Evolutionary conservation across 2,888 invertebrate genomes (phyloP).

Genomic region (Drosophila meridionalis): DNA sequence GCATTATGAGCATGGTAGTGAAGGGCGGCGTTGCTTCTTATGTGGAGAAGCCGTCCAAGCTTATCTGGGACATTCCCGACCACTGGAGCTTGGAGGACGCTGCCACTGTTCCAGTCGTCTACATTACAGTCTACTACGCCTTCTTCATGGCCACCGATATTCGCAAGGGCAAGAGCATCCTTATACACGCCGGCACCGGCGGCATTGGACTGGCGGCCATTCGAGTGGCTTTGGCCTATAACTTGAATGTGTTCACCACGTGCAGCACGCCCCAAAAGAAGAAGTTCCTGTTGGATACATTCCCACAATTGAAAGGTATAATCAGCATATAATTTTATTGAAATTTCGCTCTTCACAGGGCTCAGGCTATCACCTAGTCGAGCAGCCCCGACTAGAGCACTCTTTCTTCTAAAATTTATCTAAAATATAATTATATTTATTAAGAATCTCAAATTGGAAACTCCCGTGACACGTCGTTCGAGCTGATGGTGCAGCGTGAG

Average conservation of each 20-base stretch:
- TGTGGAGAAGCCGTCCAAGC: slow-evolving; percentile 67
- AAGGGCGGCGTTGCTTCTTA: slow-evolving; percentile 86
- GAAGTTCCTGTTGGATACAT: slow-evolving; percentile 87
- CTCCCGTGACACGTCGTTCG: slow-evolving; percentile 94
- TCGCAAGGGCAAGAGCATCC: slow-evolving; percentile 83
- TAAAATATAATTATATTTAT: neutral
- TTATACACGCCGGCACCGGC: slow-evolving; percentile 88
- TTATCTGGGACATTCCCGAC: slow-evolving; percentile 89
- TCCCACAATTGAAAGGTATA: slow-evolving; percentile 86
- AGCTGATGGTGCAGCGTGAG: slow-evolving; percentile 91
- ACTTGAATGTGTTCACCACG: slow-evolving; percentile 89
- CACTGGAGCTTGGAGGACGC: slow-evolving; percentile 91
- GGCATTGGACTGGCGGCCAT: slow-evolving; percentile 93
- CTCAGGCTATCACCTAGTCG: too few relatives aligned
- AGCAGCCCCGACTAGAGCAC: too few relatives aligned
- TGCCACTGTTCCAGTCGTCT: slow-evolving; percentile 92
- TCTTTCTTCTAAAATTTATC: too few relatives aligned
- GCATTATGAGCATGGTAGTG: slow-evolving; percentile 88
- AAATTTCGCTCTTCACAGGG: too few relatives aligned
- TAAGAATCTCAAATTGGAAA: slow-evolving; percentile 90
- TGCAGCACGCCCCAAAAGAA: slow-evolving; percentile 89
- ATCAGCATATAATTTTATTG: too few relatives aligned
- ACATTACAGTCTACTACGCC: slow-evolving; percentile 88
- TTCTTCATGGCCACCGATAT: slow-evolving; percentile 83
- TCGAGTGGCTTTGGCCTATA: slow-evolving; percentile 88